These are phyloP conservation scores for Coilia nasus DNA, from an alignment of 2,797 vertebrate genomes.

Conservation along the genomic window DNA sequence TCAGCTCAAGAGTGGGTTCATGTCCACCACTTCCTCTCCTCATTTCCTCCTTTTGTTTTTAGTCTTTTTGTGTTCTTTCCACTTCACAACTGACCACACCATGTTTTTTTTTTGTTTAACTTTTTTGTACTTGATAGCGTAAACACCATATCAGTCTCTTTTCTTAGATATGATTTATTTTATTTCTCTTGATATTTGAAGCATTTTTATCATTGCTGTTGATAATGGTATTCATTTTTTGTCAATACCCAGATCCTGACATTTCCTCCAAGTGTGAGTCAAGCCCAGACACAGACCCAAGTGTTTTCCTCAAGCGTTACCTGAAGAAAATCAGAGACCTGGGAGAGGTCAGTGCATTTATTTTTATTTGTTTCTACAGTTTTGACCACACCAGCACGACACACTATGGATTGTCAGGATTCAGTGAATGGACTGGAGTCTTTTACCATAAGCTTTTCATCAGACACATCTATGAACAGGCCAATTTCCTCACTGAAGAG, in stretches of 20 bases:
- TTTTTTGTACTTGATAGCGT: not conserved
- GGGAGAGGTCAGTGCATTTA: slow-evolving; percentile 81
- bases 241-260: slow-evolving; percentile 75
- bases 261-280: slow-evolving; percentile 74
- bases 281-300: slow-evolving; percentile 72
- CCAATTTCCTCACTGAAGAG: not conserved
- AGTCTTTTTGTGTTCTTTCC: not conserved
- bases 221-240: not conserved
- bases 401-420: not conserved
- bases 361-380: too few species aligned
- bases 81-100: not conserved
- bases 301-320: slow-evolving; percentile 88
- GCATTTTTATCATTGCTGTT: not conserved
- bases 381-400: not conserved
- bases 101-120: not conserved
- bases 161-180: not conserved
- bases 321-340: slow-evolving; percentile 85
- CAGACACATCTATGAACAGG: not conserved
- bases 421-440: not conserved
- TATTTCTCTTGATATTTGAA: not conserved
- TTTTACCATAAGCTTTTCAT: not conserved
- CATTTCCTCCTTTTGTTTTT: not conserved
- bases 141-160: not conserved
- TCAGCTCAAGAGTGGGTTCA: slow-evolving; percentile 80
- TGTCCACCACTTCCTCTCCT: slow-evolving; percentile 24